These are phyloP conservation scores for Tachycineta bicolor DNA, from an alignment of 2,113 vertebrate genomes.

Conservation along the genomic window DNA sequence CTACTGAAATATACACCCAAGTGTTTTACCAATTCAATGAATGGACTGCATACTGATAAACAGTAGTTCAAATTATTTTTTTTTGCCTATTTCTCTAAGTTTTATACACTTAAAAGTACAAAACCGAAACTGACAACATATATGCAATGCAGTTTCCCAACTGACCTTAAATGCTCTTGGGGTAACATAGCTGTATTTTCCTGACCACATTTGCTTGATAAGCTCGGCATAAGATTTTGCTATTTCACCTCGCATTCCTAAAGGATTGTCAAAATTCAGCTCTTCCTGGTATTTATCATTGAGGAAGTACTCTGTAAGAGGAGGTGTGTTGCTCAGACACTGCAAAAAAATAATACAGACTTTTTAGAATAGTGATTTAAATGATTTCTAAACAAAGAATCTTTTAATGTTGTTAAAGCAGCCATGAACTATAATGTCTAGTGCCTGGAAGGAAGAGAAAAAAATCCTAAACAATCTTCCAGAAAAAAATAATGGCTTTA, in stretches of 20 bases:
- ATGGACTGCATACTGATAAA: neutral
- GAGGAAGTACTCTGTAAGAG: slow-evolving; percentile 95
- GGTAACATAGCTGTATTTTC: slow-evolving; percentile 95
- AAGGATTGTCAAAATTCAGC: slow-evolving; percentile 96
- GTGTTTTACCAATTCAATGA: neutral
- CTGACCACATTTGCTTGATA: slow-evolving; percentile 97
- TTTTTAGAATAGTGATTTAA: neutral
- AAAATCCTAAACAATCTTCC: neutral
- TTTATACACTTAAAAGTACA: neutral
- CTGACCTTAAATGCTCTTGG: slow-evolving; percentile 97
- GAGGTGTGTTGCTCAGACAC: slow-evolving; percentile 98
- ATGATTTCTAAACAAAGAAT: neutral
- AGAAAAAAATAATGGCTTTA: neutral
- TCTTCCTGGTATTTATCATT: slow-evolving; percentile 96
- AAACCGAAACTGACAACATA: neutral
- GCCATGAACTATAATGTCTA: neutral
- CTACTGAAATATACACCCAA: neutral
- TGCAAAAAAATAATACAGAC: slow-evolving; percentile 65
- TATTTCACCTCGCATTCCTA: slow-evolving; percentile 98
- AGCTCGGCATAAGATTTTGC: slow-evolving; percentile 94
- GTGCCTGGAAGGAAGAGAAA: neutral
- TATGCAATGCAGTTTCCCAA: neutral
- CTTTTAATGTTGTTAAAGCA: neutral
- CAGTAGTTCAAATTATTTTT: neutral
- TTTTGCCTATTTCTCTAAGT: neutral